phyloP scores from a whole-genome alignment of 2,797 vertebrate genomes.

The Melanotaenia parkinsoni region DNA sequence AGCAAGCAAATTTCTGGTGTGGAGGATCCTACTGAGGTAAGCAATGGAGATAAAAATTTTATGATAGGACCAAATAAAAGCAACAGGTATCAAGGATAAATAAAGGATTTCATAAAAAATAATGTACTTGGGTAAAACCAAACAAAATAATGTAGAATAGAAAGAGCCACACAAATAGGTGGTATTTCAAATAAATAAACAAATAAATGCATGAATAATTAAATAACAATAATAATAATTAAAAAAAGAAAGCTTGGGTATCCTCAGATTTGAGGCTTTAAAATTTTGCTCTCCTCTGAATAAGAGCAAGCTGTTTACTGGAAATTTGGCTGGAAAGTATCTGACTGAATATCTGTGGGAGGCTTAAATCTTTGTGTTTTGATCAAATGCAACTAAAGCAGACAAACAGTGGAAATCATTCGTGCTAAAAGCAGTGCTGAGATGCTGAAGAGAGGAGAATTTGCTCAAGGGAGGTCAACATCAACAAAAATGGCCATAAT shows the following conservation, averaged over 20 bases:
- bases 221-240: too few species aligned
- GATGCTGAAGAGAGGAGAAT: slow-evolving; percentile 7
- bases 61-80: too few species aligned
- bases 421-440: slow-evolving; percentile 13
- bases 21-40: too few species aligned
- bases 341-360: slow-evolving; percentile 50
- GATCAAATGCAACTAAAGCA: slow-evolving; percentile 51
- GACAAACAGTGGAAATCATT: slow-evolving; percentile 35
- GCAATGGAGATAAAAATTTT: too few species aligned
- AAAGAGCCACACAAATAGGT: too few species aligned
- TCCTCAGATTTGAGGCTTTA: slow-evolving; percentile 23
- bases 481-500: slow-evolving; percentile 19
- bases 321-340: slow-evolving; percentile 47
- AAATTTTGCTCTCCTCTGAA: slow-evolving; percentile 38
- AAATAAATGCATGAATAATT: too few species aligned
- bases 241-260: neutral
- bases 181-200: too few species aligned
- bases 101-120: too few species aligned
- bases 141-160: too few species aligned
- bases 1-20: too few species aligned
- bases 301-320: slow-evolving; percentile 37
- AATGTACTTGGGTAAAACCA: too few species aligned
- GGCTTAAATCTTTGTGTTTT: slow-evolving; percentile 41
- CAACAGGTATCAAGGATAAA: too few species aligned
- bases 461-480: slow-evolving; percentile 6